Base-by-base conservation (phyloP, 2,113 vertebrate genomes). In the Phalacrocorax brasilianus region DNA sequence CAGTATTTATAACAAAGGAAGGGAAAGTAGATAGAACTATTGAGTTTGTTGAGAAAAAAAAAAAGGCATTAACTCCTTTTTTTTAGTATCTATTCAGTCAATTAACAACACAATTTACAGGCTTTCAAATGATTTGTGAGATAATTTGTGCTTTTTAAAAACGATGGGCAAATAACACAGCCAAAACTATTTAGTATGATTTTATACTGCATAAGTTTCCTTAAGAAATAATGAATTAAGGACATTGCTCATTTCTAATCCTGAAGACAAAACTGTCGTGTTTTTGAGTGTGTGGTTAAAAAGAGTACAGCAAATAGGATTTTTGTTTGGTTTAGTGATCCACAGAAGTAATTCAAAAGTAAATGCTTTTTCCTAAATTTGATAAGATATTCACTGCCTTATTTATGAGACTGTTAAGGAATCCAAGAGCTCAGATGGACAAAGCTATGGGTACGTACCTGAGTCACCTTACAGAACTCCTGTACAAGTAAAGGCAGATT, bases 81-180 rank as follows among this genome's bases (percentile, higher is more conserved):
- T 83, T 53, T 38, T 38, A 38, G 38, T 38, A 38, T 38, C 73
- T 52, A 74, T 42, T 49, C n/a, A 75, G 72, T 61, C 66, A 73
- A 94, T 93, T 85, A 94, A 86, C 59, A 88, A 50, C 28, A 88
- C 38, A 84, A 91, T 82, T 78, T 62, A 79, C 38, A 79, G 78
- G 49, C 44, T 96, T 96, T 65, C 79, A 85, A 97, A 91, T 1
- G 0, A 77, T 68, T 50, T 85, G 15, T 23, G 30, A 89, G 66
- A 81, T 88, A 86, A 74, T 76, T 78, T 91, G 30, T 71, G 52
- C 74, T 80, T 85, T 65, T 72, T 72, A 19, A 83, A 91, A 85
- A 74, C 0, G 1, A 79, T 32, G 42, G 55, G 50, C 20, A 73
- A 93, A 61, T 80, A 85, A 47, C 10, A 53, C 18, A 68, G 32